phyloP scores from a whole-genome alignment of 1,140 invertebrate species.

The Ceratina australensis region DNA sequence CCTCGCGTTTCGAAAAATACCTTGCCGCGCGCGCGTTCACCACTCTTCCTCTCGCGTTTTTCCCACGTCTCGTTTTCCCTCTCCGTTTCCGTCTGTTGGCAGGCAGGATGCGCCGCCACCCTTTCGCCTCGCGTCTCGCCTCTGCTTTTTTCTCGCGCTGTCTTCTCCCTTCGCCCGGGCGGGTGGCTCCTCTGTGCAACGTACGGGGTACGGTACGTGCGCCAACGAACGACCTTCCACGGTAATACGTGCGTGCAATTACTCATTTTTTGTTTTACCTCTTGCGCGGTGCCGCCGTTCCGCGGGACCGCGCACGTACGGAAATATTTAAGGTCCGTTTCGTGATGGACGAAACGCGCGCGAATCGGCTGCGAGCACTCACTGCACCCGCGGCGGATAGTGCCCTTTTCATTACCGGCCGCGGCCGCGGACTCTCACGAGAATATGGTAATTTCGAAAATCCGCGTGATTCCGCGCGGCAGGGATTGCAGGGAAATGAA shows the following conservation, averaged over 20 bases:
- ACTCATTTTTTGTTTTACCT: conserved; percentile 53
- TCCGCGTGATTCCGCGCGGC: conserved; percentile 29
- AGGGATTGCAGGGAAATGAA: not conserved
- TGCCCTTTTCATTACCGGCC: conserved; percentile 9
- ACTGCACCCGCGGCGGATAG: not conserved
- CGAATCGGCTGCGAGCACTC: not conserved
- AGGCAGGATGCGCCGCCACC: not conserved
- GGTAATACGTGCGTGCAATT: conserved; percentile 62
- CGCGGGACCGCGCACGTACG: conserved; percentile 50
- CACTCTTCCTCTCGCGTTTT: too few species aligned
- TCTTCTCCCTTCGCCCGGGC: conserved; percentile 14
- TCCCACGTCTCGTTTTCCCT: conserved; percentile 18
- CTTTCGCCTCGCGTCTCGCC: not conserved
- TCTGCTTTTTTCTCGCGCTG: conserved; percentile 24
- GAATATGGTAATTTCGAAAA: conserved; percentile 27
- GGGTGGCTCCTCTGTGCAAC: too few species aligned
- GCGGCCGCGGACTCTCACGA: not conserved
- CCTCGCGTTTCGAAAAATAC: conserved; percentile 58
- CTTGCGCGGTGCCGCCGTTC: conserved; percentile 43
- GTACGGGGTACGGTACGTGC: conserved; percentile 9
- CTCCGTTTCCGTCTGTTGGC: not conserved
- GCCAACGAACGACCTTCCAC: conserved; percentile 43
- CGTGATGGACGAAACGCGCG: conserved; percentile 43
- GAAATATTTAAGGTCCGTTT: conserved; percentile 62
- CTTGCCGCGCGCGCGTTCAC: conserved; percentile 35